Percentiles rank a stretch among this genome's conserved stretches.
These are phyloP conservation scores for Novumbra hubbsi DNA, from an alignment of 2,797 vertebrate genomes.

Conservation along the genomic window DNA sequence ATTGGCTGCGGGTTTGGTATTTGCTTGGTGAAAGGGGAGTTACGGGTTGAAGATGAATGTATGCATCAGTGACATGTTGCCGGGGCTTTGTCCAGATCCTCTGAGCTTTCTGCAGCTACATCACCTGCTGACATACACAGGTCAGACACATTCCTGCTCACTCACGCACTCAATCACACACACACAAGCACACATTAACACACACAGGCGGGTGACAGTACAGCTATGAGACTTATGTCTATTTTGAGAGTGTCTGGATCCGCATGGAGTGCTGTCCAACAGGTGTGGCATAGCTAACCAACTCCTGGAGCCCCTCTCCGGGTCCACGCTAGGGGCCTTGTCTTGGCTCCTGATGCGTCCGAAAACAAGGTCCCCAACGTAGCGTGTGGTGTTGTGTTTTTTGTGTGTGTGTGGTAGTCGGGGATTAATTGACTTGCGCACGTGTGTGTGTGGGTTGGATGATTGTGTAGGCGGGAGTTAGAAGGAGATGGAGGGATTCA, in stretches of 20 bases:
- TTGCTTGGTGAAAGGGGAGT: not conserved
- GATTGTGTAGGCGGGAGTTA: not conserved
- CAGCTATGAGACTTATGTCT: constrained; percentile 36
- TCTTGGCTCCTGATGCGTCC: not conserved
- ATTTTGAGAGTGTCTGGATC: constrained; percentile 52
- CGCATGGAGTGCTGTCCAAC: constrained; percentile 43
- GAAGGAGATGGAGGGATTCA: not conserved
- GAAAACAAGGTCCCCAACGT: not conserved
- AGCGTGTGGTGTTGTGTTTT: not conserved
- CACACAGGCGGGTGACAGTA: not conserved
- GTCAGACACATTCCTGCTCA: not conserved
- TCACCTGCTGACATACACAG: constrained; percentile 38
- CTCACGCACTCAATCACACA: constrained; percentile 11
- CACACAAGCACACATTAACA: constrained; percentile 5
- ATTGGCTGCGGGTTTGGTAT: not conserved
- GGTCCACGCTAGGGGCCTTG: not conserved
- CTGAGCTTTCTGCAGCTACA: constrained; percentile 13
- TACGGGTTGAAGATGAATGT: not conserved
- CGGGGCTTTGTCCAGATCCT: constrained; percentile 13
- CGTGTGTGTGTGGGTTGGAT: not conserved
- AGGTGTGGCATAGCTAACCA: constrained; percentile 56
- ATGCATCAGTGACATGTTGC: constrained; percentile 15
- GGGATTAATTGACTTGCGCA: not conserved
- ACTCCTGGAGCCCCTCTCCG: not conserved
- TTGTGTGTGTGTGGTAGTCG: not conserved